phyloP scores from a whole-genome alignment of 2,113 vertebrate genomes.

The Rhadina sibilatrix region DNA sequence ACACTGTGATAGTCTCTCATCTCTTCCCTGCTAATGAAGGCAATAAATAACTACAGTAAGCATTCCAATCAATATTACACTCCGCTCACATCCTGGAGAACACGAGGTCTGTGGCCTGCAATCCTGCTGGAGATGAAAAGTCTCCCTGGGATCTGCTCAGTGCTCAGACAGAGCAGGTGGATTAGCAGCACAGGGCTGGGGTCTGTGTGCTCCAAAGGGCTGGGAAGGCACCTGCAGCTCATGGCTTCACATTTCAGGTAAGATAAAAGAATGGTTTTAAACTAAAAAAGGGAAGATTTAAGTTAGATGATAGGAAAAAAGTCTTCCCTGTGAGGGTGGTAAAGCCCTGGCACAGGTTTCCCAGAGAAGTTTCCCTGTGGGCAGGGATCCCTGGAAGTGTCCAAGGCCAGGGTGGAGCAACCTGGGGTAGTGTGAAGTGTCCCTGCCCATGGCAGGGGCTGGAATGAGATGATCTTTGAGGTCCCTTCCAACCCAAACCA shows the following conservation, averaged over 20 bases:
- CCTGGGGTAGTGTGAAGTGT: neutral
- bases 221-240: neutral
- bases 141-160: neutral
- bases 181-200: neutral
- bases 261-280: neutral
- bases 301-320: neutral
- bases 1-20: neutral
- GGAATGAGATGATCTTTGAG: neutral
- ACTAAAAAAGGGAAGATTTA: neutral
- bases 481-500: neutral
- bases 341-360: neutral
- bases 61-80: slow-evolving; percentile 38
- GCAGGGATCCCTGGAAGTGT: neutral
- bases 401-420: neutral
- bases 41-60: slow-evolving; percentile 55
- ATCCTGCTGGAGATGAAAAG: neutral
- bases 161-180: neutral
- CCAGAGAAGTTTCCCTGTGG: neutral
- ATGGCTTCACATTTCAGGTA: accelerated
- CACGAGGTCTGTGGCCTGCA: neutral
- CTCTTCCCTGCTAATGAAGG: slow-evolving; percentile 40
- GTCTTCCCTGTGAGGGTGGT: neutral
- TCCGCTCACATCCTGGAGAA: neutral
- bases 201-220: neutral
- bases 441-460: neutral